Evolutionary conservation across 2,797 vertebrate genomes (phyloP).

Genomic region (Macrochelys suwanniensis): DNA sequence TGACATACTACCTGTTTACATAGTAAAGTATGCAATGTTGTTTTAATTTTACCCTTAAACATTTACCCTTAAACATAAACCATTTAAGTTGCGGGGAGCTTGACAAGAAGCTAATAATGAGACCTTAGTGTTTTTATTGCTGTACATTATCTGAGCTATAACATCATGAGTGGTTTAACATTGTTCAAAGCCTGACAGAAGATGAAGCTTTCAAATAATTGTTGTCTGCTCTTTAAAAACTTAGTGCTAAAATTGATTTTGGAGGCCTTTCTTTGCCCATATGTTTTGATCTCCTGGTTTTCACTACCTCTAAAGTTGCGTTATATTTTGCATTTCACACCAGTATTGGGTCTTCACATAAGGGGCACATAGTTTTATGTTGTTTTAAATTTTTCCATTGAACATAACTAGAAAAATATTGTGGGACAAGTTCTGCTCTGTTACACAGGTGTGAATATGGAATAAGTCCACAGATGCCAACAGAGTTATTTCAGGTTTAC

Average conservation of each 20-base stretch:
- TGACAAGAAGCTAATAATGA: not conserved
- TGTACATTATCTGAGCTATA: not conserved
- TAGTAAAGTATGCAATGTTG: not conserved
- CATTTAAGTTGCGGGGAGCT: not conserved
- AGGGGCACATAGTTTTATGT: not conserved
- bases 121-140: not conserved
- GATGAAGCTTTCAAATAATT: not conserved
- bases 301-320: not conserved
- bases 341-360: not conserved
- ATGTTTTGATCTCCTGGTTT: not conserved
- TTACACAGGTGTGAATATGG: not conserved
- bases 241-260: not conserved
- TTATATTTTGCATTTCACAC: not conserved
- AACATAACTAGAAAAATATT: not conserved
- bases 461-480: not conserved
- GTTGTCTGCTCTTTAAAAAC: not conserved
- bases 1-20: not conserved
- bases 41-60: not conserved
- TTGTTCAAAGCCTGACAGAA: not conserved
- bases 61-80: not conserved
- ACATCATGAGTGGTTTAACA: not conserved
- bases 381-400: not conserved
- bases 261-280: not conserved
- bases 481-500: not conserved
- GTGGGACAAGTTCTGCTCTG: not conserved